Evolutionary conservation across 2,888 invertebrate genomes (phyloP), one percentile per base, ranked within the genome.

Genomic region (Orthonevra nobilis): DNA sequence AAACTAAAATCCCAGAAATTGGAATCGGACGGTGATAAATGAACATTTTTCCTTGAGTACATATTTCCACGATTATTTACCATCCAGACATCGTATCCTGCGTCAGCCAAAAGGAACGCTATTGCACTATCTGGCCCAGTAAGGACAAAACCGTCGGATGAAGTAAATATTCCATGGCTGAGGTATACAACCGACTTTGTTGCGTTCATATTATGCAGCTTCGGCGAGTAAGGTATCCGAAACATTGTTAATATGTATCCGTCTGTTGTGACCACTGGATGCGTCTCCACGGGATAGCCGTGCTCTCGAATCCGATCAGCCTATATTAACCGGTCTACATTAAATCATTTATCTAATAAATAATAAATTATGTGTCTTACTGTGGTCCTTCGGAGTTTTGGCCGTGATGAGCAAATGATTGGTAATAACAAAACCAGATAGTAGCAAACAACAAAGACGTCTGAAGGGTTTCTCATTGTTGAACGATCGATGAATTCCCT

Each of bases 61-160:
- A 90, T 90, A 83, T 92, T 95, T 3, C 95, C 96, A 2, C 96
- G 91, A 3, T 92, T 91, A 85, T 96, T 96, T 0, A 94, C 94
- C 86, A 96, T 86, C 96, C 96, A 96, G 0, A 94, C 94, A 81
- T 94, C 94, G 82, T 91, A 94, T 1, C 93, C 94, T 81, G 90
- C 90, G 83, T 94, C 93, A 1, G 93, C 92, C 14, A 94, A 84
- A 81, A 87, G 84, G 46, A 86, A 88, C 0, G 87, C 87, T 20
- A 87, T 70, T 1, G 91, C 90, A 0, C 91, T 90, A 32, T 92
- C 91, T 0, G 93, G 93, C 0, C 93, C 93, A 86, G 93, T 92
- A 34, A 94, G 86, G 2, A 96, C 90, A 91, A 93, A 96, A 84
- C 93, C 92, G 6, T 93, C 92, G 0, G 95, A 93, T 7, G 93